Evolutionary conservation across 2,797 vertebrate species (phyloP).

Genomic region (Myotis planiceps): DNA sequence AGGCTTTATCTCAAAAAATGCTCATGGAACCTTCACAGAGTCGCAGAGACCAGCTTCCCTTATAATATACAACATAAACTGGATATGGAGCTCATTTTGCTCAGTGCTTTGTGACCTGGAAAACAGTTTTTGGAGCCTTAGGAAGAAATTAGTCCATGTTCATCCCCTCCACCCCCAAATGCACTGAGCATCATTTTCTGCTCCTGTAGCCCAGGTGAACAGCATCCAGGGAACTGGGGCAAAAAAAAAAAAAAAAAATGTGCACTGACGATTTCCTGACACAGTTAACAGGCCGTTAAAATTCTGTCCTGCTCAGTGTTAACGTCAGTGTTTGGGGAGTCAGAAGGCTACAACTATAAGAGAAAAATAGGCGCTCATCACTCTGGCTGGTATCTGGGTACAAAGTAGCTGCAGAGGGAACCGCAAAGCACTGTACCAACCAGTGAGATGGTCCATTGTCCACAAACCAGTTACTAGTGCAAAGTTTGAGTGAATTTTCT

Average conservation of each 20-base stretch:
- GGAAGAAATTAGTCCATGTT: constrained; percentile 55
- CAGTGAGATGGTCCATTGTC: background rate
- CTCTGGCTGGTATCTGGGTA: background rate
- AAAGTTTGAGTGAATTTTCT: background rate
- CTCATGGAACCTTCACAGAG: constrained; percentile 76
- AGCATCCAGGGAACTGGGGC: constrained; percentile 5
- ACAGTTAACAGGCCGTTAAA: constrained; percentile 22
- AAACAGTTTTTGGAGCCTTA: constrained; percentile 77
- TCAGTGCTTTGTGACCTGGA: constrained; percentile 79
- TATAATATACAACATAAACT: constrained; percentile 80
- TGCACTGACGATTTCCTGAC: background rate
- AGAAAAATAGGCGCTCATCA: background rate
- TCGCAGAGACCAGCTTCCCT: constrained; percentile 66
- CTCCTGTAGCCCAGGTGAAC: constrained; percentile 52
- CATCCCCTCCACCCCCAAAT: background rate
- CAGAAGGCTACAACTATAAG: background rate
- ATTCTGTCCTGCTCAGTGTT: background rate
- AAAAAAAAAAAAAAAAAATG: background rate
- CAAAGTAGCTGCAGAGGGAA: background rate
- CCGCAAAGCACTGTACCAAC: background rate
- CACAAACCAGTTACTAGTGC: background rate
- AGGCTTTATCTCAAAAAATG: constrained; percentile 71
- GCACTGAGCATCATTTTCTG: constrained; percentile 44
- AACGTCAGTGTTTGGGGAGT: background rate
- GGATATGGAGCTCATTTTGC: constrained; percentile 70